These are phyloP conservation scores for Pristionchus arcanus DNA, from an alignment of 2,888 invertebrate species.

Conservation along the genomic window DNA sequence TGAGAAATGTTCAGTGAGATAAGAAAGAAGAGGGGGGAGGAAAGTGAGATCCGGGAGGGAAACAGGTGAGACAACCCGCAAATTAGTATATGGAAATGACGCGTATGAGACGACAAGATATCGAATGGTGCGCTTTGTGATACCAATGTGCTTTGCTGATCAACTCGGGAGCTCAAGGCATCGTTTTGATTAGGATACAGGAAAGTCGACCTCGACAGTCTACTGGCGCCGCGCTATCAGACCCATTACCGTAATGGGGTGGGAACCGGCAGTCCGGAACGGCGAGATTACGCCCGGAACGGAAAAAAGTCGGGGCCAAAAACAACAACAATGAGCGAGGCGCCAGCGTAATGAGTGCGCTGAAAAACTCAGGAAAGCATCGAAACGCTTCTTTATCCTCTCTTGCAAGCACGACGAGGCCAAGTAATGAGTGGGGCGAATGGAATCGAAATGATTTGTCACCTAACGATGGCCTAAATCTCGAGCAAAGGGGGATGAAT, in stretches of 20 bases:
- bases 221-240: neutral
- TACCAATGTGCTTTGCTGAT: neutral
- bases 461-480: constrained; percentile 6
- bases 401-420: neutral
- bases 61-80: constrained; percentile 14
- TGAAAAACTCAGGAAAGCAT: neutral
- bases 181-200: no score
- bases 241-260: constrained; percentile 10
- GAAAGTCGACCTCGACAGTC: neutral
- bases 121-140: neutral
- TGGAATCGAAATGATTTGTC: neutral
- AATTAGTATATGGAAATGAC: constrained; percentile 41
- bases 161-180: neutral
- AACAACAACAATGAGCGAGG: neutral
- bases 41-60: constrained; percentile 47
- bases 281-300: neutral
- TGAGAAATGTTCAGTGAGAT: constrained; percentile 21
- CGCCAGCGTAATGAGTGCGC: neutral
- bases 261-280: neutral
- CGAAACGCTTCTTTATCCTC: neutral
- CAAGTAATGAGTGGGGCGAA: neutral
- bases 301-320: constrained; percentile 3
- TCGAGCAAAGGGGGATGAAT: neutral
- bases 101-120: constrained; percentile 28
- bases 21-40: neutral